Percentiles rank a stretch among this genome's conserved stretches.
phyloP scores from a whole-genome alignment of 2,797 vertebrate species.

The Gallinago stenura region DNA sequence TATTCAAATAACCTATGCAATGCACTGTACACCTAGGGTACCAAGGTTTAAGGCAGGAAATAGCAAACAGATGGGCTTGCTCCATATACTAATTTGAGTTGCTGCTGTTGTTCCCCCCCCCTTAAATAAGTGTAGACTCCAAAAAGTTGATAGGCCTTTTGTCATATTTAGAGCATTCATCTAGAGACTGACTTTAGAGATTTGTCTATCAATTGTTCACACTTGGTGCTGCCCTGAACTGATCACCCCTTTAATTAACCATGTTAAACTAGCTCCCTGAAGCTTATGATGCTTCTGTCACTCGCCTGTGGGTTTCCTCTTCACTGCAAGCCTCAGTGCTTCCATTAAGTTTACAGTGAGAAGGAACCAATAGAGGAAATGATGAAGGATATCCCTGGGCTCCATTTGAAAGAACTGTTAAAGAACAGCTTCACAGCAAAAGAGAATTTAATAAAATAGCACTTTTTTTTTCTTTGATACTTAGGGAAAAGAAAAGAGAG shows the following conservation, averaged over 20 bases:
- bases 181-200: not conserved
- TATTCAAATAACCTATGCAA: not conserved
- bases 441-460: conserved; percentile 18
- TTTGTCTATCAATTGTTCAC: conserved; percentile 43
- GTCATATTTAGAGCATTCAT: not conserved
- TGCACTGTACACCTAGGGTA: not conserved
- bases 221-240: conserved; percentile 51
- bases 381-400: conserved; percentile 55
- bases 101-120: not conserved
- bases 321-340: conserved; percentile 50
- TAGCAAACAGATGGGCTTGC: not conserved
- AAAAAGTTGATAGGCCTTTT: not conserved
- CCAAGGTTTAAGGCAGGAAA: not conserved
- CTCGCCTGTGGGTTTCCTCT: conserved; percentile 44
- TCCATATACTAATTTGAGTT: not conserved
- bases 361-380: conserved; percentile 61
- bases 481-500: not conserved
- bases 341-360: conserved; percentile 61
- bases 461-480: not conserved
- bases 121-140: not conserved
- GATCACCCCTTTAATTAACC: conserved; percentile 68
- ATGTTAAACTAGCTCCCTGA: conserved; percentile 61
- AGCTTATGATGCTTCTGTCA: conserved; percentile 56
- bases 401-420: conserved; percentile 36
- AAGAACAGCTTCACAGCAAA: conserved; percentile 5